A percentile compares a stretch with the other conserved stretches of the same genome.
phyloP scores from a whole-genome alignment of 2,888 invertebrate genomes.

The Lamellibrachia satsuma region DNA sequence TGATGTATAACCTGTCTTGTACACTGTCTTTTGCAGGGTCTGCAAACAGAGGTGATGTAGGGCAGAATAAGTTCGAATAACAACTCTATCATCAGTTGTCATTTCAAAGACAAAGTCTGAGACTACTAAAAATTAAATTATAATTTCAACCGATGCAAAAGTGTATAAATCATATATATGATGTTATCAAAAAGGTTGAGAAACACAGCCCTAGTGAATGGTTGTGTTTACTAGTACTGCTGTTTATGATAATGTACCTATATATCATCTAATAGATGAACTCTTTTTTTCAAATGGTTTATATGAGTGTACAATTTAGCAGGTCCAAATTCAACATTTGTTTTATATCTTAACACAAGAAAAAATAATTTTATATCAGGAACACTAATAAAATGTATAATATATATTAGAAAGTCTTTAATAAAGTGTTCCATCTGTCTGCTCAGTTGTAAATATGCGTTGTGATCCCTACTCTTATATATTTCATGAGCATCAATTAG shows the following conservation, averaged over 20 bases:
- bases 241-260: not conserved
- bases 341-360: slow-evolving; percentile 9
- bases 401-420: not conserved
- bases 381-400: not conserved
- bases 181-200: not conserved
- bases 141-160: not conserved
- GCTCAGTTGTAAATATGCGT: not conserved
- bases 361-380: not conserved
- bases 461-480: not conserved
- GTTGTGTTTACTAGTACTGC: too few relatives aligned
- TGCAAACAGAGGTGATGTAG: not conserved
- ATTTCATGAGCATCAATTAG: not conserved
- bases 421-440: not conserved
- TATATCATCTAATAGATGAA: not conserved
- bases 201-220: not conserved
- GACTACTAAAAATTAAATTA: not conserved
- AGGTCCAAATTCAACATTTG: not conserved
- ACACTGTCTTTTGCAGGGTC: slow-evolving; percentile 14
- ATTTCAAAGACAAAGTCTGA: not conserved
- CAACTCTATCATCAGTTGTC: not conserved
- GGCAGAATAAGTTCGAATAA: not conserved
- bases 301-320: not conserved
- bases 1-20: not conserved
- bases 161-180: not conserved
- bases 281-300: not conserved